Evolutionary conservation across 2,797 vertebrate genomes (phyloP), one percentile per base, ranked within the genome.

Genomic region (Sciaenops ocellatus): DNA sequence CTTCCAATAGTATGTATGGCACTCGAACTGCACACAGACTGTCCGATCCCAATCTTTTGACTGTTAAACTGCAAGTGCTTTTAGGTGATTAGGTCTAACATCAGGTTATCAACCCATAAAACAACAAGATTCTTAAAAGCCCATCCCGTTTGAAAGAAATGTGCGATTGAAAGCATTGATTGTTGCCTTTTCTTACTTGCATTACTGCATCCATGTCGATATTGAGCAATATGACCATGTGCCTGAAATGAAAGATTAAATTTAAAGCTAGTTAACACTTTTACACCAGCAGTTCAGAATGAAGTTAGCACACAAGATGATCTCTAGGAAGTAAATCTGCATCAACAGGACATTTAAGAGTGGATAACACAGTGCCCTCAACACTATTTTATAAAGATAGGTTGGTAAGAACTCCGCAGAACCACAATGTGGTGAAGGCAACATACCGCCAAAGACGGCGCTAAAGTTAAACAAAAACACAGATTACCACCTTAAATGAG

Each of bases 401-500:
- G 8, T 38, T 38, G 34, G 34, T 38, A 9, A 38, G 34, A 38
- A 38, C 8, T 9, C 30, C 2, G 4, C 20, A 50, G 47, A 47
- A 55, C 9, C 47, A 55, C 51, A 26, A 38, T 2, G 38, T 2
- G 38, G 15, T 0, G 0, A n/a, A 3, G 18, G 22, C 20, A 54
- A 50, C 28, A 20, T 1, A 3, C 4, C 22, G 6, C 62, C 48
- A 59, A 51, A 76, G 63, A 79, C 44, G 34, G 50, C 12, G 7
- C 52, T 51, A 69, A 65, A 73, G 64, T 65, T 22, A 48, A 73
- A 62, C 18, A 11, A 67, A 70, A 76, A 51, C 38, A 20, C 78
- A 76, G 57, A 63, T 87, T 50, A 80, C 28, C 38, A 28, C 78
- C 82, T 73, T 67, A 65, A 85, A 78, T 52, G 78, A 79, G 82